Base-by-base conservation (phyloP, 2,113 vertebrate genomes). In the Heliornis fulica region DNA sequence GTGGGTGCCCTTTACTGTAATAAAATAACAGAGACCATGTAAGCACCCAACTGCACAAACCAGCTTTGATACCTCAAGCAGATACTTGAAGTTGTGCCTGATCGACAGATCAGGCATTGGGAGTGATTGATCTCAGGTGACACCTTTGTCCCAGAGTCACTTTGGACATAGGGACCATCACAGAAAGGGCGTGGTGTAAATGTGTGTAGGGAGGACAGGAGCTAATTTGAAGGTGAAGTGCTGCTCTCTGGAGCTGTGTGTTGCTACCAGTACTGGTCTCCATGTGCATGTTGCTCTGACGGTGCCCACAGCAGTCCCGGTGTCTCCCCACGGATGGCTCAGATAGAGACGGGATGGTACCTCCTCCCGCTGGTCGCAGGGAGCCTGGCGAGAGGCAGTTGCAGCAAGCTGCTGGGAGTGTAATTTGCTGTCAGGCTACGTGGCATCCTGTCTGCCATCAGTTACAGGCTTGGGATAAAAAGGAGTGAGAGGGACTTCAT, bases 331-430 rank as follows among this genome's bases (percentile, higher is more conserved):
- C 0, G 1, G 45, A 20, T 34, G 75, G 50, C 71, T 92, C 3
- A 5, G 71, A 41, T 41, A 48, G 56, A 45, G 41, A 9, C 1
- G 9, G 79, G 70, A 61, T 76, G 7, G 61, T 60, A 57, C 7
- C 40, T 2, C 5, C 10, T 90, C 64, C 77, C 65, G 21, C 19
- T 0, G 2, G 13, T 59, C 0, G 0, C 25, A 17, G 41, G 66
- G 57, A 70, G 26, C n/a, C 11, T 12, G 23, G 63, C 26, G 50
- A 90, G 34, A 29, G 40, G 68, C 34, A 38, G 53, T 21, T 11
- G 2, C 23, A 43, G 2, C 23, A 34, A 54, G 79, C 38, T 46
- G 28, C 66, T 61, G 74, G 50, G 53, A 84, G 38, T 0, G 0
- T 56, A 46, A 45, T 92, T 81, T 89, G 41, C 50, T 69, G 0